Evolutionary conservation across 2,888 invertebrate genomes (phyloP).

Genomic region (Morinoia aosen): DNA sequence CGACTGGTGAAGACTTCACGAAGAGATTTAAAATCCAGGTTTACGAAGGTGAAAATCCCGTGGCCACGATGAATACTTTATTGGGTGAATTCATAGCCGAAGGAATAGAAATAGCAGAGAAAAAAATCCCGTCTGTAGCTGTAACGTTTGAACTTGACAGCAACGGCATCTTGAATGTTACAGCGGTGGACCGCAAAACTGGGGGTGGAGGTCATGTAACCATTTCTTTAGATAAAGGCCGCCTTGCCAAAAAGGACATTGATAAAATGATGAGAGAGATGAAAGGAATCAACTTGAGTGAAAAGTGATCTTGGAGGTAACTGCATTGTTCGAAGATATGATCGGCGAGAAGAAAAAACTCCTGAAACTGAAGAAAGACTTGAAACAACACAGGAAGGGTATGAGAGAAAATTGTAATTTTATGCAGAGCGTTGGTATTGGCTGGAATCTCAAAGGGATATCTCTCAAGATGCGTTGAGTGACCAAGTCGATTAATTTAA

Average conservation of each 20-base stretch:
- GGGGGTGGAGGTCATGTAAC: constrained; percentile 71
- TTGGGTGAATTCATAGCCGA: not conserved
- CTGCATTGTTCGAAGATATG: constrained; percentile 72
- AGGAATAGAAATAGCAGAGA: too few relatives aligned
- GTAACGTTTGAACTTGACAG: not conserved
- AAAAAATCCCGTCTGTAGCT: too few relatives aligned
- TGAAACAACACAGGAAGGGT: constrained; percentile 88
- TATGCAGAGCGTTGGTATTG: constrained; percentile 89
- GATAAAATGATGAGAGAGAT: constrained; percentile 77
- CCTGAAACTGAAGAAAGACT: constrained; percentile 91
- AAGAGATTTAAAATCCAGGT: not conserved
- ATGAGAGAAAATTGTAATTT: constrained; percentile 85
- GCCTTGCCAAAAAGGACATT: constrained; percentile 78
- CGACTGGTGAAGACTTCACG: not conserved
- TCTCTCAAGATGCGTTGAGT: constrained; percentile 94
- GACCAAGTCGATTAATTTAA: constrained; percentile 96
- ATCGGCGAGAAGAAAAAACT: constrained; percentile 83
- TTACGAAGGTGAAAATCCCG: not conserved
- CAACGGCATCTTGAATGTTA: not conserved
- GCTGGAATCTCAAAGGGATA: constrained; percentile 83
- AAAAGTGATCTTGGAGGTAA: constrained; percentile 73
- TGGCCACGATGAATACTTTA: not conserved
- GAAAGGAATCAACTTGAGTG: constrained; percentile 75
- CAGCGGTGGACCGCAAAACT: not conserved
- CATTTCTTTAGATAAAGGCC: constrained; percentile 78